Evolutionary conservation across 2,888 invertebrate genomes (phyloP).

Genomic region (Hyppa rectilinea): DNA sequence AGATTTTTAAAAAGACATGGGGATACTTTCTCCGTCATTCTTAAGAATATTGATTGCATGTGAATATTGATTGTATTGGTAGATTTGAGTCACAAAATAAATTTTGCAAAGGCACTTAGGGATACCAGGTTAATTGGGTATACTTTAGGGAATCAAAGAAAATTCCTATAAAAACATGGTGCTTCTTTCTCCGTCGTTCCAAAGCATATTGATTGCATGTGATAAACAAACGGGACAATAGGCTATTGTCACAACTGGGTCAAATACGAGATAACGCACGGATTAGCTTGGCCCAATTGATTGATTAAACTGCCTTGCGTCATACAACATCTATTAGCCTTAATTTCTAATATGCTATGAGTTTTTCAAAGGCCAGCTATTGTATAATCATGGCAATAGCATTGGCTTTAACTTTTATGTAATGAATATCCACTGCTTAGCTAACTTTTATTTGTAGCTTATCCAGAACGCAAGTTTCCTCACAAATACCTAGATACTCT

Average conservation of each 20-base stretch:
- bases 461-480: background rate
- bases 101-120: too few species aligned
- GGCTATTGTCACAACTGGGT: conserved; percentile 75
- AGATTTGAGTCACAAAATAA: too few species aligned
- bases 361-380: conserved; percentile 32
- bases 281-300: conserved; percentile 74
- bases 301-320: conserved; percentile 72
- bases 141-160: too few species aligned
- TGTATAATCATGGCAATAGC: conserved; percentile 1
- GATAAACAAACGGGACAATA: conserved; percentile 57
- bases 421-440: background rate
- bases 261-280: conserved; percentile 72
- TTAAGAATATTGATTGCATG: too few species aligned
- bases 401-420: background rate
- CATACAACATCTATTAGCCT: conserved; percentile 54
- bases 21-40: too few species aligned
- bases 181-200: background rate
- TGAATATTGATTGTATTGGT: too few species aligned
- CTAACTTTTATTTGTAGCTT: background rate
- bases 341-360: conserved; percentile 46
- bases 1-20: too few species aligned
- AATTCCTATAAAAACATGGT: background rate
- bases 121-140: too few species aligned
- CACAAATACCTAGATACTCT: background rate
- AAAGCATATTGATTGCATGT: conserved; percentile 29